Conservation (phyloP, 1,140 invertebrate genomes). For the Drosophila repletoides region DNA sequence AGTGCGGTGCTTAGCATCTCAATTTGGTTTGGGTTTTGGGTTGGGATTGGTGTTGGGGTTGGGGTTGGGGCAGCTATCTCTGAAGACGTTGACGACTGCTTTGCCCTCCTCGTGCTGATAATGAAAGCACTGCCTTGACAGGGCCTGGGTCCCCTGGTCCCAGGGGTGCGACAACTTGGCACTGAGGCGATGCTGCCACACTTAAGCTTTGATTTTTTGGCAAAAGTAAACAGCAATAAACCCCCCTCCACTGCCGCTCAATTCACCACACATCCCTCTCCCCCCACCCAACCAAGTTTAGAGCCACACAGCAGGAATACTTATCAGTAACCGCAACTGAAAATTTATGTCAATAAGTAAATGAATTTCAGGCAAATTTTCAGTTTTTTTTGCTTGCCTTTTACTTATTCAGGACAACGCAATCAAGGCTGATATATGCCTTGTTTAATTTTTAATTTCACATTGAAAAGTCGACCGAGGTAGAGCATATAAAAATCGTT, state of each 20-base stretch:
- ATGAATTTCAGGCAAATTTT: conserved; percentile 66
- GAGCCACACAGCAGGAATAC: conserved; percentile 7
- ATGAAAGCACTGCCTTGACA: conserved; percentile 56
- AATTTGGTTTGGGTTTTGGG: conserved; percentile 46
- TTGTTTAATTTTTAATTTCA: neutral
- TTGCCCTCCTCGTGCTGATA: conserved; percentile 52
- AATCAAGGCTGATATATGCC: conserved; percentile 9
- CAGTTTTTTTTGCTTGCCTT: conserved; percentile 5
- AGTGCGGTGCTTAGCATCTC: conserved; percentile 63
- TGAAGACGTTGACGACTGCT: conserved; percentile 18
- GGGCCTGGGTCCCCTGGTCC: conserved; percentile 40
- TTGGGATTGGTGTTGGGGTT: conserved; percentile 2
- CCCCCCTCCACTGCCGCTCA: neutral
- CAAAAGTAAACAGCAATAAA: conserved; percentile 25
- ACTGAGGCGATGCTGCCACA: conserved; percentile 6
- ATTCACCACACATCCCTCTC: neutral
- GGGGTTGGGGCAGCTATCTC: conserved; percentile 14
- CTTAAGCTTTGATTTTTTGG: conserved; percentile 59
- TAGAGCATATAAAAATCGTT: neutral
- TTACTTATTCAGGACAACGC: conserved; percentile 43
- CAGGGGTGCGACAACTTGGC: conserved; percentile 59
- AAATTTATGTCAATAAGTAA: conserved; percentile 71
- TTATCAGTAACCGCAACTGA: conserved; percentile 52
- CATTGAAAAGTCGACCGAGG: neutral
- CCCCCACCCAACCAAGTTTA: neutral